A percentile compares a stretch with the other conserved stretches of the same genome.
phyloP scores from a whole-genome alignment of 1,140 invertebrate genomes.

The Chlorops oryzae region DNA sequence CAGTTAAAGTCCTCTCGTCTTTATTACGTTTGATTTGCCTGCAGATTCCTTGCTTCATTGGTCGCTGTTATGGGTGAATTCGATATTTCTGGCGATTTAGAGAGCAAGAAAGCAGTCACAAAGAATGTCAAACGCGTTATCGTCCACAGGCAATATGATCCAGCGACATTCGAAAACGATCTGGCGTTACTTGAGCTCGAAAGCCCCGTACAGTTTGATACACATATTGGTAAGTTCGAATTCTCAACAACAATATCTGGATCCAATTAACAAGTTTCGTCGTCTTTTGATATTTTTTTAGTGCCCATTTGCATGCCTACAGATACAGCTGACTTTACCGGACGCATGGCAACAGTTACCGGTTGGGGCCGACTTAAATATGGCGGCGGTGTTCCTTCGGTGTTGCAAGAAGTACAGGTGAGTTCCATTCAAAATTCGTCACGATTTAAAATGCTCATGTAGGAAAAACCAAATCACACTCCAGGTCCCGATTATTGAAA shows the following conservation, averaged over 20 bases:
- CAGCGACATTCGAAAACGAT: slow-evolving; percentile 86
- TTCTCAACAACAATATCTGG: no score
- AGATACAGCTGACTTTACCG: slow-evolving; percentile 73
- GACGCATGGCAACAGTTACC: slow-evolving; percentile 75
- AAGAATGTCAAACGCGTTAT: slow-evolving; percentile 83
- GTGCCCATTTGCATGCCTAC: slow-evolving; percentile 88
- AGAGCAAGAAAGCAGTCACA: slow-evolving; percentile 67
- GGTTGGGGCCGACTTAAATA: slow-evolving; percentile 67
- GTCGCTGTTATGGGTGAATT: slow-evolving; percentile 87
- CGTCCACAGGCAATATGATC: slow-evolving; percentile 81
- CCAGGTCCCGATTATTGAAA: slow-evolving; percentile 82
- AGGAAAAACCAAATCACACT: slow-evolving; percentile 1
- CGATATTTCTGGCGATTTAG: slow-evolving; percentile 78
- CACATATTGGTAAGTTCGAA: slow-evolving; percentile 64
- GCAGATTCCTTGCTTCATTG: slow-evolving; percentile 79
- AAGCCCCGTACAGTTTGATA: slow-evolving; percentile 72
- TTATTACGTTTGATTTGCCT: background rate
- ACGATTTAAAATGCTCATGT: background rate
- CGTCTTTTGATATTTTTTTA: slow-evolving; percentile 42
- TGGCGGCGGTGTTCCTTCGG: slow-evolving; percentile 79
- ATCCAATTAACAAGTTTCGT: no score
- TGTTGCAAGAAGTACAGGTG: slow-evolving; percentile 81
- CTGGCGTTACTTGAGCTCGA: slow-evolving; percentile 80
- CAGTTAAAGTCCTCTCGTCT: no score
- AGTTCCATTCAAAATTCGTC: background rate